A percentile compares a stretch with the other conserved stretches of the same genome.
Evolutionary conservation across 2,888 invertebrate genomes (phyloP).

Genomic region (Craniophora ligustri): DNA sequence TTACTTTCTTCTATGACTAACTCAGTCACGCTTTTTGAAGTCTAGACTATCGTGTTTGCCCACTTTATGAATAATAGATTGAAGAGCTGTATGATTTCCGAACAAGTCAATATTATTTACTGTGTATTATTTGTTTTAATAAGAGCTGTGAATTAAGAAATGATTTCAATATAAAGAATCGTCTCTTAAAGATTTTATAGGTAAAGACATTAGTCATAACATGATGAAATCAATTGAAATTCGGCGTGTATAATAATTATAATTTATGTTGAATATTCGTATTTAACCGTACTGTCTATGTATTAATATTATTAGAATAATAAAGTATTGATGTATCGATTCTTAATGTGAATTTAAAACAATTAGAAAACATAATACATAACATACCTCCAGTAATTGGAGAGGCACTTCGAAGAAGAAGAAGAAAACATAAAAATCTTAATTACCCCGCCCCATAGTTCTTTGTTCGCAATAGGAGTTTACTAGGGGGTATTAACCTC

Average conservation of each 20-base stretch:
- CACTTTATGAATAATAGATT: constrained; percentile 41
- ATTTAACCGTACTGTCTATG: no score
- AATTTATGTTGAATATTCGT: no score
- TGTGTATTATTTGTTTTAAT: neutral
- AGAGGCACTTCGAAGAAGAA: no score
- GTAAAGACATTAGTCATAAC: constrained; percentile 24
- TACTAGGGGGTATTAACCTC: constrained; percentile 75
- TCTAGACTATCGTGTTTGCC: constrained; percentile 45
- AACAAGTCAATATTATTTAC: neutral
- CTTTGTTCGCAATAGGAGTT: constrained; percentile 62
- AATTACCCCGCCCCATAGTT: constrained; percentile 41
- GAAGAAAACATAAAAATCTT: constrained; percentile 6
- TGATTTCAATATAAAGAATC: neutral
- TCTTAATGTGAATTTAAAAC: no score
- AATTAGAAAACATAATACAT: no score
- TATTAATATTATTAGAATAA: no score
- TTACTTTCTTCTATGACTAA: constrained; percentile 61
- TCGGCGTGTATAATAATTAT: neutral
- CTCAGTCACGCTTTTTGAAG: constrained; percentile 32
- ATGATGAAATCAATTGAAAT: constrained; percentile 22
- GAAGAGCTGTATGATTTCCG: constrained; percentile 7
- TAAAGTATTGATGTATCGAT: no score
- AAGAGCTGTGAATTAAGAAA: neutral
- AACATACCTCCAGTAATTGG: no score
- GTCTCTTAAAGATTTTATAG: constrained; percentile 5